Base-by-base conservation (phyloP, 2,797 vertebrate genomes). In the Podarcis lilfordi region DNA sequence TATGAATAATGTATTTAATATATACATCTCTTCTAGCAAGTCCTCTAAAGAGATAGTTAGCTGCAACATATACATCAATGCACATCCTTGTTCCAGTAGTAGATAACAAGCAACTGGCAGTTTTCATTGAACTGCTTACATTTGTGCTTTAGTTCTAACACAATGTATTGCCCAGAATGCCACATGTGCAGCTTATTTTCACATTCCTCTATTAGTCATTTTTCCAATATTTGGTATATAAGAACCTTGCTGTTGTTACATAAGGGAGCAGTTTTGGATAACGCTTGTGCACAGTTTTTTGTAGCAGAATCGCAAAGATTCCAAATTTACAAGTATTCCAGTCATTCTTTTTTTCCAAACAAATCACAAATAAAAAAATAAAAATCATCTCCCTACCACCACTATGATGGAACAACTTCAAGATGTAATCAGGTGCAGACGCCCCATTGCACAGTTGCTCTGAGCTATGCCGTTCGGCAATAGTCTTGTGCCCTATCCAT, bases 1-100 rank as follows among this genome's bases (percentile, higher is more conserved):
- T 85, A 92, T 89, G 83, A 91, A 92, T 75, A 5, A 29, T 87
- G 68, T 90, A 45, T 74, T 95, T 92, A 80, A 64, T 45, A 0
- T 86, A 85, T 79, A 25, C 35, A 45, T 32, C 21, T 79, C 61
- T 69, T 10, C 11, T 66, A n/a, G 4, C 13, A 9, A 27, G 35
- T 13, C 32, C 27, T 45, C 40, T 23, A n/a, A 76, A 9, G 25
- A 75, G n/a, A 64, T 32, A 32, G 37, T 74, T 74, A 19, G 50
- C 32, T n/a, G 21, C 1, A 59, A 40, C 8, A 80, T 7, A 43
- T 74, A 37, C 8, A 27, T 75, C 11, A 59, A 21, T 37, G n/a
- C 1, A 19, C 25, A 55, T 35, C 59, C 27, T 68, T 66, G 17
- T 74, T 59, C 68, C 35, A 50, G 13, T 45, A 69, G 17, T 45